These are phyloP conservation scores for Lasiommata megera DNA, from an alignment of 2,888 invertebrate species.

Conservation along the genomic window DNA sequence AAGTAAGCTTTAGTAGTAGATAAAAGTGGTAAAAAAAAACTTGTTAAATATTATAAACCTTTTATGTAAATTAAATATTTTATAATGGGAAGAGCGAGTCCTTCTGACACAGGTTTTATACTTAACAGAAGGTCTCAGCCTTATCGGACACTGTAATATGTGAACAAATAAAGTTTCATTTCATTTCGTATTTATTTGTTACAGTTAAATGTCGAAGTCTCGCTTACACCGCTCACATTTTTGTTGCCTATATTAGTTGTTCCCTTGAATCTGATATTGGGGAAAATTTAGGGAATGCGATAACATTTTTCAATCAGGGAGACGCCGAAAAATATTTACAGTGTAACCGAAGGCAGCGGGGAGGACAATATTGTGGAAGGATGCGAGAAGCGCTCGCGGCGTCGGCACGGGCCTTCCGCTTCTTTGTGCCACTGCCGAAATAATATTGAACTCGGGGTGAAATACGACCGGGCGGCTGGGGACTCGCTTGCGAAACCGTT, in stretches of 20 bases:
- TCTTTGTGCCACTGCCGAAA: conserved; percentile 76
- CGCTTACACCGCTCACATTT: not conserved
- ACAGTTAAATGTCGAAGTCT: too few species aligned
- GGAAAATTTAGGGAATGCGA: conserved; percentile 59
- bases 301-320: conserved; percentile 78
- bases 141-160: too few species aligned
- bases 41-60: too few species aligned
- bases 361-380: conserved; percentile 77
- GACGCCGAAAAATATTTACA: conserved; percentile 78
- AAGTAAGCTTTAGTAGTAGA: too few species aligned
- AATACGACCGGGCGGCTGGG: conserved; percentile 67
- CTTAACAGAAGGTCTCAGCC: too few species aligned
- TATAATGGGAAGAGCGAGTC: too few species aligned
- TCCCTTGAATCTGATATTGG: conserved; percentile 68
- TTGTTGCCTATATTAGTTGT: conserved; percentile 25
- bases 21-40: too few species aligned
- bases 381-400: conserved; percentile 68
- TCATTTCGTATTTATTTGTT: too few species aligned
- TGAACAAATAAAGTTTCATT: too few species aligned
- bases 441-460: conserved; percentile 78
- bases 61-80: too few species aligned
- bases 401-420: conserved; percentile 66
- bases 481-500: conserved; percentile 70
- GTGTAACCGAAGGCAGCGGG: conserved; percentile 73
- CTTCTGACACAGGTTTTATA: too few species aligned